Conservation (phyloP, 2,797 vertebrate species). For the Oryzias dopingdopingensis region DNA sequence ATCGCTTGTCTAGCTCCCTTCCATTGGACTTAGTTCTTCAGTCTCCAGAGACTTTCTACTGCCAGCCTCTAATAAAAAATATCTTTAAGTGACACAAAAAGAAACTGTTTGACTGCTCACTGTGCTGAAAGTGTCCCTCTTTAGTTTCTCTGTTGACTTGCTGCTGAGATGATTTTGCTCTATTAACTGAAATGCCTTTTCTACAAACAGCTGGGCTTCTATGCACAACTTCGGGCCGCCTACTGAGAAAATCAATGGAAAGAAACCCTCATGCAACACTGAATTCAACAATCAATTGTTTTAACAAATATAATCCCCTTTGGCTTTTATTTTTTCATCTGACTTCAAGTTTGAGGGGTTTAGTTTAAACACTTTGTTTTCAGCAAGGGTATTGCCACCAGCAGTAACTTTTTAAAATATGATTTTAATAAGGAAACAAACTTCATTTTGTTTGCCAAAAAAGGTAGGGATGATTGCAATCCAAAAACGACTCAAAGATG, state of each 20-base stretch:
- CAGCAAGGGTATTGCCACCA: background rate
- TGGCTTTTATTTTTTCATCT: too few species aligned
- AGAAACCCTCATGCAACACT: background rate
- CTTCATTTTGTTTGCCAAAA: too few species aligned
- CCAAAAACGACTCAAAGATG: too few species aligned
- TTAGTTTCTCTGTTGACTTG: background rate
- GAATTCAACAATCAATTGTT: background rate
- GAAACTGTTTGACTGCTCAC: background rate
- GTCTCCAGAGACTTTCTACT: too few species aligned
- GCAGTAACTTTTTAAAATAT: background rate
- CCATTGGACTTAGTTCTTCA: too few species aligned
- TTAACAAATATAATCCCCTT: too few species aligned
- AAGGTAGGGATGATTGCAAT: too few species aligned
- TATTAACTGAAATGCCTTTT: slow-evolving; percentile 8
- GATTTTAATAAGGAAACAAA: too few species aligned
- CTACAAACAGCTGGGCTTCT: slow-evolving; percentile 4
- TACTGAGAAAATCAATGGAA: background rate
- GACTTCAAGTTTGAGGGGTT: too few species aligned
- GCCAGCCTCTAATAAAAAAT: too few species aligned
- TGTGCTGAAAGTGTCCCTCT: slow-evolving; percentile 1
- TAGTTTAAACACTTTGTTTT: background rate
- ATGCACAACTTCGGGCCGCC: slow-evolving; percentile 1
- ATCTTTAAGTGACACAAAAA: background rate
- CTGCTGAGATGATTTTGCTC: background rate
- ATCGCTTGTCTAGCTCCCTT: too few species aligned